Conservation (phyloP, 1,140 invertebrate species). For the Drosophila pseudoananassae region DNA sequence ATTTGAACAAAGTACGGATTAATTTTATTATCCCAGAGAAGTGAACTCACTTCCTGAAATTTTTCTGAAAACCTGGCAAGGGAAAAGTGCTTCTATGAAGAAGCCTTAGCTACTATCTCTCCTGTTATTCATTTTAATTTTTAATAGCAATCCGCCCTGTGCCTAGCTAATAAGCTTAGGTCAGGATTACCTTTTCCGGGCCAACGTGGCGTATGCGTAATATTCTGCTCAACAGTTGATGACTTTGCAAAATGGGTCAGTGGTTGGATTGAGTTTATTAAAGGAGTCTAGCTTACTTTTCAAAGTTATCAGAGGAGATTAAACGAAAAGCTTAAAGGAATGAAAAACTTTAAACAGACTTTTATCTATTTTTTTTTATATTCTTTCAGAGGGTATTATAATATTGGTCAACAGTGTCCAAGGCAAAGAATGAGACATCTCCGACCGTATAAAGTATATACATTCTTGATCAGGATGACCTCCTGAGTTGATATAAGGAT, state of each 20-base stretch:
- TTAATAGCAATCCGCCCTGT: slow-evolving; percentile 55
- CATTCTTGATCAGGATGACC: too few relatives aligned
- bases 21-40: slow-evolving; percentile 4
- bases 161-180: slow-evolving; percentile 70
- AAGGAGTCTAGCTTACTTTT: slow-evolving; percentile 18
- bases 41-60: slow-evolving; percentile 32
- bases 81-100: slow-evolving; percentile 19
- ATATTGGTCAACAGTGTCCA: too few relatives aligned
- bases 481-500: too few relatives aligned
- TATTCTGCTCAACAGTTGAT: slow-evolving; percentile 35
- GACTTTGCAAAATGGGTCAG: slow-evolving; percentile 44
- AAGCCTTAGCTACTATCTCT: background rate
- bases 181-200: slow-evolving; percentile 39
- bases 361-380: too few relatives aligned
- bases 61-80: slow-evolving; percentile 27
- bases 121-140: slow-evolving; percentile 52
- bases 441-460: too few relatives aligned
- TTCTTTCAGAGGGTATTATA: too few relatives aligned
- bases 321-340: slow-evolving; percentile 30
- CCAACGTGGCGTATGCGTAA: slow-evolving; percentile 60
- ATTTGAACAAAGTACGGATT: background rate
- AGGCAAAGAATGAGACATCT: too few relatives aligned
- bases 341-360: slow-evolving; percentile 20
- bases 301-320: slow-evolving; percentile 33
- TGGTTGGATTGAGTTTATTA: slow-evolving; percentile 30